These are phyloP conservation scores for Sorex araneus DNA, from an alignment of 2,113 vertebrate genomes.

Conservation along the genomic window DNA sequence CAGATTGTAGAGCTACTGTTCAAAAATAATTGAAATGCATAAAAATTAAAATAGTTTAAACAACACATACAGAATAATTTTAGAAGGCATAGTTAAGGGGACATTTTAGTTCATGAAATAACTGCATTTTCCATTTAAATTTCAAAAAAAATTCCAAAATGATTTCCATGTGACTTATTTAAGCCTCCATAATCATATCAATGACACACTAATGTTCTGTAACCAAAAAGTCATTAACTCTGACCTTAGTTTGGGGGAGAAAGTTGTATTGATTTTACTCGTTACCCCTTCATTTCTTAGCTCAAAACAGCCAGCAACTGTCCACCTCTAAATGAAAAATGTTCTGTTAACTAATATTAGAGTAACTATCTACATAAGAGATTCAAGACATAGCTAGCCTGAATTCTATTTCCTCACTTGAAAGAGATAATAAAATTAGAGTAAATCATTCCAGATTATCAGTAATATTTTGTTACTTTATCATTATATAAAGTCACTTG, in stretches of 20 bases:
- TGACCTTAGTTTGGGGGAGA: too few relatives aligned
- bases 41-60: conserved; percentile 54
- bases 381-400: background rate
- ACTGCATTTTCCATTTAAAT: too few relatives aligned
- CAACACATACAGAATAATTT: background rate
- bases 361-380: background rate
- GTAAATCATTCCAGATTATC: too few relatives aligned
- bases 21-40: background rate
- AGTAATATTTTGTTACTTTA: conserved; percentile 13
- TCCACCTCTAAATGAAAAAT: background rate
- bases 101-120: too few relatives aligned
- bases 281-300: background rate
- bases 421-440: background rate
- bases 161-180: background rate
- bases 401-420: background rate
- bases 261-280: background rate
- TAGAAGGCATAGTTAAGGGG: too few relatives aligned
- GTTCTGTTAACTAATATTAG: background rate
- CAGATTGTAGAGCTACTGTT: background rate
- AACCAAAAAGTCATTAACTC: background rate
- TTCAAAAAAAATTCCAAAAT: too few relatives aligned
- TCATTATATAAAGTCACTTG: background rate
- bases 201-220: background rate
- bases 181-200: background rate
- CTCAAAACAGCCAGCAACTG: background rate